These are phyloP conservation scores for Fistularia tabacaria DNA, from an alignment of 2,797 vertebrate genomes.

Conservation along the genomic window DNA sequence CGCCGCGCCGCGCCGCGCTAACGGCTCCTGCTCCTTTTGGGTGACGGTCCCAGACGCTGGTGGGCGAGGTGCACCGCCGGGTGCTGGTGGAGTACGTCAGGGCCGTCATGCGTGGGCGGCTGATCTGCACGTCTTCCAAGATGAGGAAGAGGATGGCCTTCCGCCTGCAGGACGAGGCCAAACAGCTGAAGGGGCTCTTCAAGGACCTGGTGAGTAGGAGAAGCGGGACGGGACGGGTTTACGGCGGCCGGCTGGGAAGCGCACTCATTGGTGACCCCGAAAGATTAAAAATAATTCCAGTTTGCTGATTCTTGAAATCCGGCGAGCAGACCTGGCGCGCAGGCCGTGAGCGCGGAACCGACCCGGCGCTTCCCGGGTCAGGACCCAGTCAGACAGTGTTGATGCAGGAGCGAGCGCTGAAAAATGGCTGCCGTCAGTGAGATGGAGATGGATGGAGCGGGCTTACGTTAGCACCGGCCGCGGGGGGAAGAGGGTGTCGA, in stretches of 20 bases:
- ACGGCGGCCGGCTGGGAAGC: not conserved
- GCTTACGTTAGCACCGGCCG: slow-evolving; percentile 62
- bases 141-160: slow-evolving; percentile 85
- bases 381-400: slow-evolving; percentile 65
- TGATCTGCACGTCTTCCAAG: slow-evolving; percentile 85
- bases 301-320: slow-evolving; percentile 48
- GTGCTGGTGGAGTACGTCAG: slow-evolving; percentile 86
- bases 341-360: slow-evolving; percentile 42
- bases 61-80: slow-evolving; percentile 84
- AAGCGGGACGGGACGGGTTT: not conserved
- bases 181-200: slow-evolving; percentile 88
- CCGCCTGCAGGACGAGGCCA: slow-evolving; percentile 84
- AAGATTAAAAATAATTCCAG: slow-evolving; percentile 15
- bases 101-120: slow-evolving; percentile 82
- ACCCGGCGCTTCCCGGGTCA: slow-evolving; percentile 58
- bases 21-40: slow-evolving; percentile 1
- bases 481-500: slow-evolving; percentile 54
- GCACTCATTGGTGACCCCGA: slow-evolving; percentile 1
- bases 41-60: slow-evolving; percentile 71
- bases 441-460: slow-evolving; percentile 67
- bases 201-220: slow-evolving; percentile 80
- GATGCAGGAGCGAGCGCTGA: slow-evolving; percentile 57
- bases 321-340: slow-evolving; percentile 9
- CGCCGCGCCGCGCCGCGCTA: not conserved
- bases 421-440: slow-evolving; percentile 64